Base-by-base conservation (phyloP, 2,888 invertebrate genomes). In the Anodontia alba region DNA sequence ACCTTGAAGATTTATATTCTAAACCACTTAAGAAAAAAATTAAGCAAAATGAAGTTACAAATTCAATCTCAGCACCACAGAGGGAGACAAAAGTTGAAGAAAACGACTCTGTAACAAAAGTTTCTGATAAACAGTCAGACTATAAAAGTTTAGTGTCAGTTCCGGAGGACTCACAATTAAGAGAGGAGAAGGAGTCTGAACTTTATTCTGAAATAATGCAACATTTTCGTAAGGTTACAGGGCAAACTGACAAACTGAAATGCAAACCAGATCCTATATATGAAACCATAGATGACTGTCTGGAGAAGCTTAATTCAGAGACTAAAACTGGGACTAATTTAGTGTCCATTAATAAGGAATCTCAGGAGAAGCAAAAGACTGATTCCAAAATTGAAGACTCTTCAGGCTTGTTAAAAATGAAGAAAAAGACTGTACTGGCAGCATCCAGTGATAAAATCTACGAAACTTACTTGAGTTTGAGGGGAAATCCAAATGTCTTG, bases 361-460 rank as follows among this genome's bases (percentile, higher is more conserved):
- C 7, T 54, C 42, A 20, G 1, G 33, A 10, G 33, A 38, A 36
- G 23, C 5, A 7, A 23, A 7, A 36, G 20, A 8, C 36, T 33
- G 3, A 33, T 10, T 3, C 23, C 23, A n/a, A 10, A 38, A 31
- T 20, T 36, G 42, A 67, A 5, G 15, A 31, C 3, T 12, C 5
- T 8, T 38, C 67, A 33, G 17, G 29, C 8, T 49, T 71, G 15
- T 26, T 23, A 17, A 73, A 38, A 51, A 67, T 62, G 5, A 81
- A 79, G 77, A 86, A 81, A 29, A 81, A 75, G 36, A 77, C 74
- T 23, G 79, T 86, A 3, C 71, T 86, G 38, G 86, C 86, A 46
- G 86, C 86, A 38, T 86, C 86, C 5, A 75, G 78, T 31, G 83
- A 86, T 54, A 86, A 86, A 69, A 86, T 86, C 17, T 86, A 86